Evolutionary conservation across 2,797 vertebrate genomes (phyloP).

Genomic region (Toxotes lorentzi): DNA sequence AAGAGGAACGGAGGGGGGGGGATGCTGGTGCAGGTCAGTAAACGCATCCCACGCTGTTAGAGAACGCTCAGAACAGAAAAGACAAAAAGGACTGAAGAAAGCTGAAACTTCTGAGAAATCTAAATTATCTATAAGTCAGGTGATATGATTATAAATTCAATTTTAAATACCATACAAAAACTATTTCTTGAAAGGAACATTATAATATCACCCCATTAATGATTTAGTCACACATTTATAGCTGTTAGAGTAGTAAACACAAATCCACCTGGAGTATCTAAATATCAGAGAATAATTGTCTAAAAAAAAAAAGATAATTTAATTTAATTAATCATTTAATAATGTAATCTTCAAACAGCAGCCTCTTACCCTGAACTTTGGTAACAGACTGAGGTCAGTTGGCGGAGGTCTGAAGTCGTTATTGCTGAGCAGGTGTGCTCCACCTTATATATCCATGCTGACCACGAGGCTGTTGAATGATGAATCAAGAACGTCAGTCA

Average conservation of each 20-base stretch:
- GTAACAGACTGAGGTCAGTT: constrained; percentile 68
- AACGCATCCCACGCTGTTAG: background rate
- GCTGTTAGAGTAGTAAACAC: background rate
- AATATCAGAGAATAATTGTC: background rate
- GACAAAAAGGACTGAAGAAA: background rate
- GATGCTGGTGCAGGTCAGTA: background rate
- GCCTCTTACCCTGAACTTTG: constrained; percentile 79
- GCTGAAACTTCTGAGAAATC: background rate
- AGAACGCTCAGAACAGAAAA: background rate
- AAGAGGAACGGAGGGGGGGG: constrained; percentile 15
- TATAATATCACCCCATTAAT: background rate
- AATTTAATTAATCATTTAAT: too few relatives aligned
- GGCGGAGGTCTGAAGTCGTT: constrained; percentile 64
- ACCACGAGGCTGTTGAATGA: constrained; percentile 69
- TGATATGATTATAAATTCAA: background rate
- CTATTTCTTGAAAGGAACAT: background rate
- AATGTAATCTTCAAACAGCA: constrained; percentile 3
- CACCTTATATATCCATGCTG: constrained; percentile 79
- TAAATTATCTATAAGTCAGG: background rate
- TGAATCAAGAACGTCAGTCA: constrained; percentile 80
- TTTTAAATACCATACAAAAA: background rate
- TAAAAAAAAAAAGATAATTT: too few relatives aligned
- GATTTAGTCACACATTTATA: background rate
- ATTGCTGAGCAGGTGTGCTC: constrained; percentile 67
- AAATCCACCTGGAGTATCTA: constrained; percentile 10